Evolutionary conservation across 37 sponge, comb jelly and placozoan genomes (phyloP).

Genomic region (Haliclona indistincta): DNA sequence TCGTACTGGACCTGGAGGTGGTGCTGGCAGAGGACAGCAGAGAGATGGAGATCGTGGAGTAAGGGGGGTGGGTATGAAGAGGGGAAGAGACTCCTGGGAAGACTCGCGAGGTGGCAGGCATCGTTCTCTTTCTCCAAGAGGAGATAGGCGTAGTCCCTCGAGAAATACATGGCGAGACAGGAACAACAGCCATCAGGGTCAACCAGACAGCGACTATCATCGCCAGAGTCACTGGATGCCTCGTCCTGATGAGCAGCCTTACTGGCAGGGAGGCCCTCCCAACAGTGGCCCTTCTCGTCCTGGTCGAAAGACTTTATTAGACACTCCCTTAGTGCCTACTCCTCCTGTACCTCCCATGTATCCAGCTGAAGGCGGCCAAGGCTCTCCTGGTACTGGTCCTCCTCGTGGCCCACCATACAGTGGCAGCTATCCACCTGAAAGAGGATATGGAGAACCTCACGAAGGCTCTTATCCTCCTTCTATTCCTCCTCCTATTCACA

Average conservation of each 20-base stretch:
- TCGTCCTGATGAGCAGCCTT: background rate
- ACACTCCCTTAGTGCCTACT: background rate
- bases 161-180: background rate
- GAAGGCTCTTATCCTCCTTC: constrained; percentile 1
- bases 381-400: background rate
- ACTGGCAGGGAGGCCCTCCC: background rate
- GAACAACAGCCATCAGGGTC: background rate
- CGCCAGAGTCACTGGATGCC: background rate
- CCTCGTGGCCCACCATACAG: background rate
- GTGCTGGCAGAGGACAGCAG: constrained; percentile 14
- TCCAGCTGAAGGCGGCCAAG: background rate
- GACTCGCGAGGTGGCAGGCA: background rate
- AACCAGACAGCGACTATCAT: background rate
- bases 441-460: background rate
- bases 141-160: constrained; percentile 8
- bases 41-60: constrained; percentile 21
- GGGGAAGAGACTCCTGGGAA: background rate
- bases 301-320: background rate
- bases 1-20: constrained; percentile 5
- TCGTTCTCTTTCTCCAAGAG: background rate
- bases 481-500: background rate
- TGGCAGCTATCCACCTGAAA: background rate
- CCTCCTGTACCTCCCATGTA: background rate
- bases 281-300: background rate
- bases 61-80: constrained; percentile 2